Conservation (phyloP, 1,140 invertebrate species). For the Drosophila dunni region DNA sequence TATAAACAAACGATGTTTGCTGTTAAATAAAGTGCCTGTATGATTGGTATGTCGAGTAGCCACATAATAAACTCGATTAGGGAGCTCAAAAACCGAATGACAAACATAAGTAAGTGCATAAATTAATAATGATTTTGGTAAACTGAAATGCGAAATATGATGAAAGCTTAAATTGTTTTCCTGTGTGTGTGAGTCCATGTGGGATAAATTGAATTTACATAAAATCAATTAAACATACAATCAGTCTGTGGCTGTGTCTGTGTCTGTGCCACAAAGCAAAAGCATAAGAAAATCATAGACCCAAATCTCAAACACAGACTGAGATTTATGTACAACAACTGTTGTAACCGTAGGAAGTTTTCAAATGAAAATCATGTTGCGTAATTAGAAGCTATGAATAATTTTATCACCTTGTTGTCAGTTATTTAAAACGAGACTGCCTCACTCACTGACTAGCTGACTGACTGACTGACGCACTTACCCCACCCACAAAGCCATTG, state of each 20-base stretch:
- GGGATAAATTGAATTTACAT: slow-evolving; percentile 71
- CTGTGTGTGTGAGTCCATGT: slow-evolving; percentile 20
- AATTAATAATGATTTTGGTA: slow-evolving; percentile 61
- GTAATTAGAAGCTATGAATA: slow-evolving; percentile 81
- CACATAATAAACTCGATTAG: slow-evolving; percentile 40
- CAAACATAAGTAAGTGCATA: slow-evolving; percentile 67
- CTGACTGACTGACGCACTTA: slow-evolving; percentile 45
- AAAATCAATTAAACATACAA: slow-evolving; percentile 76
- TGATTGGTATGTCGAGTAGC: neutral
- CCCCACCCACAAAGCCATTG: slow-evolving; percentile 21
- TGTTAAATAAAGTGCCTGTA: neutral
- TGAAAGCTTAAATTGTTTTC: neutral
- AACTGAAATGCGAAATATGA: slow-evolving; percentile 40
- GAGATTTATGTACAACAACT: slow-evolving; percentile 9
- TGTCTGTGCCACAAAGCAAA: slow-evolving; percentile 19
- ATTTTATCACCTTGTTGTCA: slow-evolving; percentile 79
- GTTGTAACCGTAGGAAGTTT: slow-evolving; percentile 50
- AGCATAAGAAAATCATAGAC: slow-evolving; percentile 17
- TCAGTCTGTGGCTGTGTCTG: neutral
- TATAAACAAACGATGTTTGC: neutral
- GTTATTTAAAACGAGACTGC: slow-evolving; percentile 62
- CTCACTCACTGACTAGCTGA: neutral
- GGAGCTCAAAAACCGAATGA: slow-evolving; percentile 49
- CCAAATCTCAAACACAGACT: slow-evolving; percentile 21
- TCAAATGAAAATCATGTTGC: slow-evolving; percentile 76